A percentile compares a stretch with the other conserved stretches of the same genome.
Conservation (phyloP, 2,113 vertebrate genomes). For the Gnathonemus longibarbis region DNA sequence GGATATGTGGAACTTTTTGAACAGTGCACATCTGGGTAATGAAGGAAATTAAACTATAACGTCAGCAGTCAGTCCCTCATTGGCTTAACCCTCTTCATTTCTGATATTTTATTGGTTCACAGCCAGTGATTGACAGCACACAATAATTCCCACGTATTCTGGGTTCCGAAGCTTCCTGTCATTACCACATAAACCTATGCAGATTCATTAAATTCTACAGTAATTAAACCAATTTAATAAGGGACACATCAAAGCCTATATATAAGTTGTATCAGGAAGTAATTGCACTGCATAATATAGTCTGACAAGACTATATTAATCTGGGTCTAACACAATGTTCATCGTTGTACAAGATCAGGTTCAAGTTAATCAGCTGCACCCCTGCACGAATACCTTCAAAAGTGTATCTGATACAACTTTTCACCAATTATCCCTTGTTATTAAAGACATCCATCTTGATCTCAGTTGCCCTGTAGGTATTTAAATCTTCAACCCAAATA, state of each 20-base stretch:
- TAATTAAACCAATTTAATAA: not conserved
- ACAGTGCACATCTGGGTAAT: not conserved
- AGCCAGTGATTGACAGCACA: not conserved
- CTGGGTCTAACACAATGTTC: not conserved
- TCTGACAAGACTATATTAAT: not conserved
- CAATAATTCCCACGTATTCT: not conserved
- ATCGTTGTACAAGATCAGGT: not conserved
- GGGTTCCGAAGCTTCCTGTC: not conserved
- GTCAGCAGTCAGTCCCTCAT: not conserved
- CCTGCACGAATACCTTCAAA: not conserved
- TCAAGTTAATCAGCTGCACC: not conserved
- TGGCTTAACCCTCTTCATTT: not conserved
- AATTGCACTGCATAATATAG: not conserved
- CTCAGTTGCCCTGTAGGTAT: not conserved
- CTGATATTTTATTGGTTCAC: not conserved
- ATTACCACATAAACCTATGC: not conserved
- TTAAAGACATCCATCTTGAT: not conserved
- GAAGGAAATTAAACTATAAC: not conserved
- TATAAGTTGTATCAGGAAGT: not conserved
- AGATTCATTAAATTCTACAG: not conserved
- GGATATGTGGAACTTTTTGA: not conserved
- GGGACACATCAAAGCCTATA: not conserved
- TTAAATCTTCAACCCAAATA: not conserved
- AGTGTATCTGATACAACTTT: not conserved
- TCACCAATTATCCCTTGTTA: not conserved